Percentiles rank a stretch among this genome's conserved stretches.
These are phyloP conservation scores for Sebastes kiyomatsui DNA, from an alignment of 2,797 vertebrate genomes.

Conservation along the genomic window DNA sequence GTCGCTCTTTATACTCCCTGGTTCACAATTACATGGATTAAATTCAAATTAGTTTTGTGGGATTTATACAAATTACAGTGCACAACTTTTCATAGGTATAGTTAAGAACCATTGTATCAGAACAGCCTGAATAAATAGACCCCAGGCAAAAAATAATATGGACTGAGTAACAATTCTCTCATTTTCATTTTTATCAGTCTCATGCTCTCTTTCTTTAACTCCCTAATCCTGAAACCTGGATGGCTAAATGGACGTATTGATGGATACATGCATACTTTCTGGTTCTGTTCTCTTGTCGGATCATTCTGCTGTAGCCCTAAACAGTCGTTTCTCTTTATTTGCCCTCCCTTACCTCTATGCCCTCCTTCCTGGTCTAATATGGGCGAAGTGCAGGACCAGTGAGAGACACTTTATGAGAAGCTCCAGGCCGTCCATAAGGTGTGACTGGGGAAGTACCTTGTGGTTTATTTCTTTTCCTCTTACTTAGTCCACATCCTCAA, in stretches of 20 bases:
- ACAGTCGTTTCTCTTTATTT: background rate
- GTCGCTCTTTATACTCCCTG: no score
- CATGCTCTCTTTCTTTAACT: background rate
- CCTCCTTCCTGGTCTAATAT: background rate
- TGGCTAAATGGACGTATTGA: background rate
- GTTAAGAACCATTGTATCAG: no score
- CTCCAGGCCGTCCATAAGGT: constrained; percentile 13
- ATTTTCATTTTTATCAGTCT: background rate
- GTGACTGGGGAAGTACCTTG: constrained; percentile 7
- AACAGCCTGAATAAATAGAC: background rate
- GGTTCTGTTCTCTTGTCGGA: background rate
- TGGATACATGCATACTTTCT: background rate
- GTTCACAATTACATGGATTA: no score
- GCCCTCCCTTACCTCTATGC: background rate
- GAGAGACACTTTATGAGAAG: constrained; percentile 16
- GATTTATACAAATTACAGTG: no score
- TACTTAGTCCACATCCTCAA: constrained; percentile 1
- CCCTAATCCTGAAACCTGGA: background rate
- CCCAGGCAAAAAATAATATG: background rate
- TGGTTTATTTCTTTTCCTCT: constrained; percentile 21
- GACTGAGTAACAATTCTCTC: background rate
- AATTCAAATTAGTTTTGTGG: no score
- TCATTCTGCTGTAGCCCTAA: background rate
- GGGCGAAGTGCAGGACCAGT: constrained; percentile 6
- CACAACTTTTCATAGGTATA: no score